Evolutionary conservation across 2,113 vertebrate genomes (phyloP).

Genomic region (Sylvietta virens): DNA sequence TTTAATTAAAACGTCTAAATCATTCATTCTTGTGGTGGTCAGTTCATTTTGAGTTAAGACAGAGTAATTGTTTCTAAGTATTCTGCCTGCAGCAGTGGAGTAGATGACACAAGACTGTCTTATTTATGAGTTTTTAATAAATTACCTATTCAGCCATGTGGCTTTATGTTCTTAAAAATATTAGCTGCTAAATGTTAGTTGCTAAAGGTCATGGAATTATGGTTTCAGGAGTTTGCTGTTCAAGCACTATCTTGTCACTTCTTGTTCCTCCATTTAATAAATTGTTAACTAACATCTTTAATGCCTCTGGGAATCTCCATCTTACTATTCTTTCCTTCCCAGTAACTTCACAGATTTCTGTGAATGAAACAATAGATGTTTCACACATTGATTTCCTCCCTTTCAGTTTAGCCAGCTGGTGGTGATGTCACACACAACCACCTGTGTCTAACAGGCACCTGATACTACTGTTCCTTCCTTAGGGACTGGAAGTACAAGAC

Average conservation of each 20-base stretch:
- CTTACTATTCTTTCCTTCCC: not conserved
- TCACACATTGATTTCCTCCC: not conserved
- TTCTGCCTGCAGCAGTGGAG: not conserved
- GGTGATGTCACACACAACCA: conserved; percentile 24
- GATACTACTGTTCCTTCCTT: not conserved
- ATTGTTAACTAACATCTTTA: not conserved
- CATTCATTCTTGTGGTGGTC: not conserved
- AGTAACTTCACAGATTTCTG: not conserved
- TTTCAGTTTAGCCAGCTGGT: conserved; percentile 20
- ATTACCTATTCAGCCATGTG: not conserved
- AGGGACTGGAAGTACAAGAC: not conserved
- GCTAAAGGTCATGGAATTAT: conserved; percentile 28
- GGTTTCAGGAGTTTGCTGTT: not conserved
- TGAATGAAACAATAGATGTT: conserved; percentile 30
- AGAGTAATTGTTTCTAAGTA: not conserved
- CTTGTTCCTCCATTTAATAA: not conserved
- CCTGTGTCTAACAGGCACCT: not conserved
- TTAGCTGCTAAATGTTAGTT: not conserved
- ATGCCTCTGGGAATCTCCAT: not conserved
- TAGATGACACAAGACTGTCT: conserved; percentile 4
- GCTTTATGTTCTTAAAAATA: not conserved
- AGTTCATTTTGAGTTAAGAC: not conserved
- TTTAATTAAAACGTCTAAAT: conserved; percentile 22
- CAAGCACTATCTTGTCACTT: not conserved
- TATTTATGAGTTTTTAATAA: not conserved